Conservation (phyloP, 2,888 invertebrate species). For the Orchesellides sinensis region DNA sequence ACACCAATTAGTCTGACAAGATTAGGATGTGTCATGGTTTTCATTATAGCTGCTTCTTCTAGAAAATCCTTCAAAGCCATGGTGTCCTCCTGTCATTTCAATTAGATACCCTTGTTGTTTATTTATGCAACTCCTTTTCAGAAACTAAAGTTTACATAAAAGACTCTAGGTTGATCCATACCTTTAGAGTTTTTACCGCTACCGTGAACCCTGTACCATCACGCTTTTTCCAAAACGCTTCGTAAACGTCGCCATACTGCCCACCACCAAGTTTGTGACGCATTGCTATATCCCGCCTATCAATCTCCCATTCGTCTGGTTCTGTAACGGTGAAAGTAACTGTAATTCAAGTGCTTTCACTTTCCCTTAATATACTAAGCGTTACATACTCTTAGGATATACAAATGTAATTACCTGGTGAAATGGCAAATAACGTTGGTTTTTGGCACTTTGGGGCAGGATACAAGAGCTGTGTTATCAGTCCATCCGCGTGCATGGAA, state of each 20-base stretch:
- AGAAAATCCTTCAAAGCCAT: slow-evolving; percentile 99
- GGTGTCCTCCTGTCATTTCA: slow-evolving; percentile 87
- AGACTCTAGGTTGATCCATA: slow-evolving; percentile 72
- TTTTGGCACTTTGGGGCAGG: slow-evolving; percentile 98
- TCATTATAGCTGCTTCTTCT: slow-evolving; percentile 99
- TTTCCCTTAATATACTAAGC: not conserved
- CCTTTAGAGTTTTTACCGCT: slow-evolving; percentile 98
- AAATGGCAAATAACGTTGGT: slow-evolving; percentile 95
- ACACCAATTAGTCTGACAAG: slow-evolving; percentile 97
- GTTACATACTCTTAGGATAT: too few species aligned
- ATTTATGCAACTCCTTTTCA: too few species aligned
- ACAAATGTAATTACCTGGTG: slow-evolving; percentile 84
- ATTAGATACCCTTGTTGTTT: too few species aligned
- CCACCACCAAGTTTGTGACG: slow-evolving; percentile 97
- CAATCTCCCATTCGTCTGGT: slow-evolving; percentile 98
- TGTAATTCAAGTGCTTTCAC: not conserved
- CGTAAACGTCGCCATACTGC: slow-evolving; percentile 84
- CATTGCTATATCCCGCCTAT: slow-evolving; percentile 98
- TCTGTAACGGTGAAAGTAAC: slow-evolving; percentile 77
- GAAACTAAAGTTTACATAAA: too few species aligned
- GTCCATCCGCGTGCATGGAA: slow-evolving; percentile 95
- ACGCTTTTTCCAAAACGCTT: slow-evolving; percentile 86
- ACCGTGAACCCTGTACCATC: slow-evolving; percentile 92
- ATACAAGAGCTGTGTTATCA: slow-evolving; percentile 97
- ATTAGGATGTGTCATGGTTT: slow-evolving; percentile 99